phyloP scores from a whole-genome alignment of 2,113 vertebrate genomes.

The Carlito syrichta region DNA sequence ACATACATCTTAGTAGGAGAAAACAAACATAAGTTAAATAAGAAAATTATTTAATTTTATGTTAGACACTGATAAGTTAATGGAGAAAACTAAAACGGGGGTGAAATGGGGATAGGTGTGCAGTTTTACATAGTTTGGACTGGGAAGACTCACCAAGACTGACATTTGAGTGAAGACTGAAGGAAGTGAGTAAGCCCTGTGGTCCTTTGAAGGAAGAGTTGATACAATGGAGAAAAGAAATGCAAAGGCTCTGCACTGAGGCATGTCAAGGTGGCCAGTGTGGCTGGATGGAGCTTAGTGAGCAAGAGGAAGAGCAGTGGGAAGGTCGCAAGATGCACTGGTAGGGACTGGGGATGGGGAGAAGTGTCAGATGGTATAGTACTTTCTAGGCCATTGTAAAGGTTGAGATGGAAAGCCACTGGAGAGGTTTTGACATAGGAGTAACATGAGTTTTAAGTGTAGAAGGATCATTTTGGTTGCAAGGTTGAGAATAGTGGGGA shows the following conservation, averaged over 20 bases:
- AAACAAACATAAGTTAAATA: background rate
- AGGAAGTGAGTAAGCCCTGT: background rate
- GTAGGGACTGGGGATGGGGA: background rate
- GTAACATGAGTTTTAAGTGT: background rate
- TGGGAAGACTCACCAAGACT: background rate
- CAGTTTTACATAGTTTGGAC: background rate
- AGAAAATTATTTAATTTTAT: background rate
- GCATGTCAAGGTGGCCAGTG: background rate
- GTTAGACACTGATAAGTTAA: background rate
- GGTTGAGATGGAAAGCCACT: background rate
- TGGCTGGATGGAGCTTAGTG: background rate
- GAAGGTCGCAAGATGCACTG: background rate
- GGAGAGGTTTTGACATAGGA: background rate
- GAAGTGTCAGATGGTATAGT: background rate
- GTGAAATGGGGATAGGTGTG: background rate
- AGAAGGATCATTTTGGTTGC: background rate
- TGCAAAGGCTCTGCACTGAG: background rate
- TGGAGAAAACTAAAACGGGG: background rate
- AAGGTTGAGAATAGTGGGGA: background rate
- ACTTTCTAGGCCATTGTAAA: background rate
- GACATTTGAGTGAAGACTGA: background rate
- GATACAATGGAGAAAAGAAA: background rate
- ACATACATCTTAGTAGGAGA: background rate
- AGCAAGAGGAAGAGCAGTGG: background rate
- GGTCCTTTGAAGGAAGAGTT: background rate